phyloP scores from a whole-genome alignment of 92 coral and sea anemone species.

The Zoanthus sansibaricus region DNA sequence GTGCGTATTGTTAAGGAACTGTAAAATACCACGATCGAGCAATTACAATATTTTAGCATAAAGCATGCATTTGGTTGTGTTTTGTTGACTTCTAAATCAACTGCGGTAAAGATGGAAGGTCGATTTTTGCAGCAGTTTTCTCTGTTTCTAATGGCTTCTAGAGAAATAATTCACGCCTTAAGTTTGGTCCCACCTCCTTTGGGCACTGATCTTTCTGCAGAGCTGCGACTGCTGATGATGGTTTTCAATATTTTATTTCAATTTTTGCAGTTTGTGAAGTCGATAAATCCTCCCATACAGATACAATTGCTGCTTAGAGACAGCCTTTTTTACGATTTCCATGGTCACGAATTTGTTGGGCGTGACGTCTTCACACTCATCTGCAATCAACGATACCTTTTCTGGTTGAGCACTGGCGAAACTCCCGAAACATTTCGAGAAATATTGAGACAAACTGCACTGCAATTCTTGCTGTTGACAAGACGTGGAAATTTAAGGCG shows the following conservation, averaged over 20 bases:
- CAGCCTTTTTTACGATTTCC: slow-evolving; percentile 42
- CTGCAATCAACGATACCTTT: slow-evolving; percentile 44
- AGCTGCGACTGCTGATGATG: slow-evolving; percentile 41
- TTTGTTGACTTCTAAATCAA: slow-evolving; percentile 36
- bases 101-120: slow-evolving; percentile 47
- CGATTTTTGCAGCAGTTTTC: slow-evolving; percentile 24
- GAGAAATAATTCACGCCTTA: slow-evolving; percentile 42
- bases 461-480: slow-evolving; percentile 26
- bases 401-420: slow-evolving; percentile 26
- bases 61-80: slow-evolving; percentile 43
- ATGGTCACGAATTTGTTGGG: slow-evolving; percentile 40
- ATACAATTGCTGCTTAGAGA: slow-evolving; percentile 49
- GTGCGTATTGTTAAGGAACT: slow-evolving; percentile 18
- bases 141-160: slow-evolving; percentile 49
- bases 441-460: slow-evolving; percentile 29
- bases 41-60: slow-evolving; percentile 20
- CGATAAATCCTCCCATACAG: slow-evolving; percentile 42
- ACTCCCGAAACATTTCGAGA: slow-evolving; percentile 45
- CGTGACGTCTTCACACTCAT: slow-evolving; percentile 46
- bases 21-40: not conserved
- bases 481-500: not conserved
- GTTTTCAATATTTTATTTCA: slow-evolving; percentile 43
- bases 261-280: slow-evolving; percentile 35
- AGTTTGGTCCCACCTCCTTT: slow-evolving; percentile 45
- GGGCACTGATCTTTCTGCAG: slow-evolving; percentile 42